Evolutionary conservation across 2,113 vertebrate genomes (phyloP).

Genomic region (Chloroceryle aenea): DNA sequence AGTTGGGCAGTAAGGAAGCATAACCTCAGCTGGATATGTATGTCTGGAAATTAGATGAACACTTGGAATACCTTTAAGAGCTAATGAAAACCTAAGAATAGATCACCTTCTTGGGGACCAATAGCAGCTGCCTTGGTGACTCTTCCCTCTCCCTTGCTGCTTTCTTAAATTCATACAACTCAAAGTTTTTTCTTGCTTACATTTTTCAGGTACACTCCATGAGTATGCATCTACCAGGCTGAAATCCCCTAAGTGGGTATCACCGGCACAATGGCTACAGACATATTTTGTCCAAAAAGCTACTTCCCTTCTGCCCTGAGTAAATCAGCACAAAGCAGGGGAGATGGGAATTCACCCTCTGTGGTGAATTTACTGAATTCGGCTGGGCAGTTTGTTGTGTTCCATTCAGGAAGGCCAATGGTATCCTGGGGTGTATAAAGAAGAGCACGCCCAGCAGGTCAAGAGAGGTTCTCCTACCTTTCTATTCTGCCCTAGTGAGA

Average conservation of each 20-base stretch:
- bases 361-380: fast-evolving
- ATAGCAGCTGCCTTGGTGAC: neutral
- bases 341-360: neutral
- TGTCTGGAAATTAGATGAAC: neutral
- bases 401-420: neutral
- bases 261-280: neutral
- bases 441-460: no score
- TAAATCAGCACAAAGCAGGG: fast-evolving
- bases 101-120: neutral
- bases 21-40: conserved; percentile 25
- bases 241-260: neutral
- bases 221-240: neutral
- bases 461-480: no score
- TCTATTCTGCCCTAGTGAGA: no score
- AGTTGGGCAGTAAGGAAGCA: conserved; percentile 43
- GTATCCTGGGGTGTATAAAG: no score
- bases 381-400: neutral
- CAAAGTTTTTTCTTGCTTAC: neutral
- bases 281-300: neutral
- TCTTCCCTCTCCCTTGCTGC: neutral
- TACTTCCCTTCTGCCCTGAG: neutral
- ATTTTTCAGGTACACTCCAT: neutral
- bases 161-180: neutral
- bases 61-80: conserved; percentile 9
- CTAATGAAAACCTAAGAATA: neutral